These are phyloP conservation scores for Hippocampus comes DNA, from an alignment of 2,113 vertebrate species.

Conservation along the genomic window DNA sequence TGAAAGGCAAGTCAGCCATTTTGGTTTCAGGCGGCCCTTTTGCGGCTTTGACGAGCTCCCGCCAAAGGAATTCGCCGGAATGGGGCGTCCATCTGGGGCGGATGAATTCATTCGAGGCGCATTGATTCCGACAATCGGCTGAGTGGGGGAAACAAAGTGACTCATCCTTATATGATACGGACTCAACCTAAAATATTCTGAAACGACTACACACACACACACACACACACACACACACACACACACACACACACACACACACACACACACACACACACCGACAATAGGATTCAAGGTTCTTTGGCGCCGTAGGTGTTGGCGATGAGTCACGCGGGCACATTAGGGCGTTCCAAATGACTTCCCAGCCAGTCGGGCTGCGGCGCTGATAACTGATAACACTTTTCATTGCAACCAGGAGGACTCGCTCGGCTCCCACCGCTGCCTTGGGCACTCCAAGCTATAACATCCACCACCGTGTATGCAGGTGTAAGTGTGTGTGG, in stretches of 20 bases:
- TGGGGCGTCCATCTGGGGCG: no score
- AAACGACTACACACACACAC: no score
- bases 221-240: neutral
- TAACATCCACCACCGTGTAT: neutral
- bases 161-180: conserved; percentile 16
- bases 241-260: neutral
- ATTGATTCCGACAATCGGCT: neutral
- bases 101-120: neutral
- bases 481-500: neutral
- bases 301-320: conserved; percentile 73
- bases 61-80: neutral
- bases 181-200: conserved; percentile 16
- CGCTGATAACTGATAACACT: conserved; percentile 77
- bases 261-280: neutral
- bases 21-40: neutral
- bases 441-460: conserved; percentile 31
- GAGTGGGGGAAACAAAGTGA: neutral
- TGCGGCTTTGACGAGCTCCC: neutral
- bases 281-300: conserved; percentile 11
- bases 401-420: conserved; percentile 76
- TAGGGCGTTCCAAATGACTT: conserved; percentile 78
- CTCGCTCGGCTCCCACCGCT: conserved; percentile 47
- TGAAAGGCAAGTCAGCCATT: neutral
- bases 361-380: conserved; percentile 70
- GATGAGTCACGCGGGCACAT: conserved; percentile 79